Percentiles rank a stretch among this genome's conserved stretches.
Evolutionary conservation across 30 jellyfish, hydroid and myxozoan species (phyloP).

Genomic region (Catostylus mosaicus): DNA sequence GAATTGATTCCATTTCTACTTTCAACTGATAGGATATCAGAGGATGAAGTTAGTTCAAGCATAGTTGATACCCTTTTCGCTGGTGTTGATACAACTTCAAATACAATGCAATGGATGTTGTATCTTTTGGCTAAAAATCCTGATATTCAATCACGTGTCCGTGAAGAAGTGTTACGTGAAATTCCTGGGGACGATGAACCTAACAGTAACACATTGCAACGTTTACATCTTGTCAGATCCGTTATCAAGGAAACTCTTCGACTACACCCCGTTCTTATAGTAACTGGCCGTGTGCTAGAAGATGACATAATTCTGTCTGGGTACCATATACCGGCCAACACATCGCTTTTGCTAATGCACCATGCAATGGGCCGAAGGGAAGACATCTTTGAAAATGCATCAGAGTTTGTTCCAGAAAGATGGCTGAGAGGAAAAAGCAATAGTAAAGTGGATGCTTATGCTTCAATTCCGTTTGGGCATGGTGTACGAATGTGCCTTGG

Average conservation of each 20-base stretch:
- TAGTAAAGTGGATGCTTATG: constrained; percentile 18
- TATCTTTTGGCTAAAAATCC: constrained; percentile 63
- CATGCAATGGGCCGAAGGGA: constrained; percentile 74
- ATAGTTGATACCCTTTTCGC: constrained; percentile 81
- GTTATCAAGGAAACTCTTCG: constrained; percentile 71
- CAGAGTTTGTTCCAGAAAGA: constrained; percentile 58
- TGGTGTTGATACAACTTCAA: constrained; percentile 82
- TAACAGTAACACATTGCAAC: not conserved
- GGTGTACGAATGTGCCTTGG: constrained; percentile 80
- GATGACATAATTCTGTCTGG: constrained; percentile 53
- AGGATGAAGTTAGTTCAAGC: constrained; percentile 57
- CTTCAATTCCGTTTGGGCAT: constrained; percentile 72
- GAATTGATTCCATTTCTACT: constrained; percentile 67
- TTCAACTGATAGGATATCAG: constrained; percentile 10
- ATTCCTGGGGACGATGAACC: constrained; percentile 9
- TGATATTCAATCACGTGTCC: constrained; percentile 36
- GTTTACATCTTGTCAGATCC: constrained; percentile 40
- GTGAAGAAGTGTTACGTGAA: constrained; percentile 34
- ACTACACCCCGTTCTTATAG: constrained; percentile 52
- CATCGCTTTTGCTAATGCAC: constrained; percentile 19
- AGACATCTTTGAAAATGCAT: constrained; percentile 53
- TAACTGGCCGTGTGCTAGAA: constrained; percentile 45
- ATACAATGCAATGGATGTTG: constrained; percentile 81
- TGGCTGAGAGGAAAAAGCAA: constrained; percentile 51
- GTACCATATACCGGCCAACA: constrained; percentile 73